These are phyloP conservation scores for Pomatostomus ruficeps DNA, from an alignment of 2,113 vertebrate species.

Conservation along the genomic window DNA sequence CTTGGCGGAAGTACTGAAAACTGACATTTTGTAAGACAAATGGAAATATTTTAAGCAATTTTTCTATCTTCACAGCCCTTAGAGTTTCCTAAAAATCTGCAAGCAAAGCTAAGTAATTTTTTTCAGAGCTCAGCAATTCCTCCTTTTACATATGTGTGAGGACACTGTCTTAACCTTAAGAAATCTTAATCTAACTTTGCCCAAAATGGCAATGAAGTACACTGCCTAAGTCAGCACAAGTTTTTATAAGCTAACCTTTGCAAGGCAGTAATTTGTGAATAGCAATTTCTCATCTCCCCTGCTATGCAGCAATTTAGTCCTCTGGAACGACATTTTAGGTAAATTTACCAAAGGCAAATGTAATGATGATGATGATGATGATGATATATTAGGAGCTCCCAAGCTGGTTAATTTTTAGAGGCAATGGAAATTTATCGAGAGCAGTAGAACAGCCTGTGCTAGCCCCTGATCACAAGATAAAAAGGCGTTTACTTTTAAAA, in stretches of 20 bases:
- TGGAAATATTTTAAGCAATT: neutral
- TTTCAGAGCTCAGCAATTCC: neutral
- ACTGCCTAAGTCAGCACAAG: neutral
- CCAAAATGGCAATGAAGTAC: neutral
- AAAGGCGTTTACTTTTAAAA: slow-evolving; percentile 5
- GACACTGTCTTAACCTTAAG: neutral
- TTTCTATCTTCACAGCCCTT: neutral
- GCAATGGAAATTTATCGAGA: neutral
- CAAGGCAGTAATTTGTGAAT: neutral
- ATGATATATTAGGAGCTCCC: neutral
- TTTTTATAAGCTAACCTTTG: neutral
- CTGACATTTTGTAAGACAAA: neutral
- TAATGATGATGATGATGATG: neutral
- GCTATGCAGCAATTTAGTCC: neutral
- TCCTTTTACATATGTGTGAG: neutral
- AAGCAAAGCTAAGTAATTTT: neutral
- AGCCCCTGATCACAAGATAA: neutral
- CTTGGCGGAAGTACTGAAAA: neutral
- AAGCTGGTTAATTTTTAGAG: neutral
- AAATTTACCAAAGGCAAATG: slow-evolving; percentile 1
- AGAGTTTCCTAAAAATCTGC: neutral
- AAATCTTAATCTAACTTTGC: neutral
- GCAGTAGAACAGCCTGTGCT: neutral
- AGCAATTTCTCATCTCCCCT: neutral
- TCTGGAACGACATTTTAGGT: neutral